Conservation (phyloP, 2,797 vertebrate genomes). For the Sphenodon punctatus region DNA sequence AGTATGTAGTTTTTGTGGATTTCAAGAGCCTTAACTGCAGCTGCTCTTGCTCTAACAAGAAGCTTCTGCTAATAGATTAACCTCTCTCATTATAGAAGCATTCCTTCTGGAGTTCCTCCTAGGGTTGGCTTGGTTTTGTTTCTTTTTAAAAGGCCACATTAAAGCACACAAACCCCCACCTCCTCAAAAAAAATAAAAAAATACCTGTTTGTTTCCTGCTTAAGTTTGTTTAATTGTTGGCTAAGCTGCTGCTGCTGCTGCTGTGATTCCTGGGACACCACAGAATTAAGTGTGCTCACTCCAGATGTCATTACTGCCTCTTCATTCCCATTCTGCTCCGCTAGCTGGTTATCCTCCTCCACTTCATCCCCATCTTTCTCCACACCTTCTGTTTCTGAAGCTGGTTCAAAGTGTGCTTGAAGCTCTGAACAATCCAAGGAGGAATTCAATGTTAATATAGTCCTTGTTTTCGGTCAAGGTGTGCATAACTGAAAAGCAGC, state of each 20-base stretch:
- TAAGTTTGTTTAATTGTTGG: slow-evolving; percentile 82
- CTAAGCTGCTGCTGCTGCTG: slow-evolving; percentile 78
- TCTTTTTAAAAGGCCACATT: not conserved
- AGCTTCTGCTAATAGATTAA: not conserved
- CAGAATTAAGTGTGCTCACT: slow-evolving; percentile 64
- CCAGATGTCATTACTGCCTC: slow-evolving; percentile 55
- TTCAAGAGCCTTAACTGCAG: not conserved
- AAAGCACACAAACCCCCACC: not conserved
- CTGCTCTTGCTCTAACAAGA: not conserved
- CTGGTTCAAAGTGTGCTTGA: slow-evolving; percentile 86
- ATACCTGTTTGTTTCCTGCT: slow-evolving; percentile 89
- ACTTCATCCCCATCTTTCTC: slow-evolving; percentile 84
- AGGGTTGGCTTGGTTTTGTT: not conserved
- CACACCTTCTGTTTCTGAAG: slow-evolving; percentile 84
- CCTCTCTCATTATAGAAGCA: not conserved
- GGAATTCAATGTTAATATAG: not conserved
- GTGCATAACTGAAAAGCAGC: too few relatives aligned
- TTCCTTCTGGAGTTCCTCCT: not conserved
- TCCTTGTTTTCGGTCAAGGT: not conserved
- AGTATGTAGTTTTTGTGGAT: not conserved
- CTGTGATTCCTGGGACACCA: slow-evolving; percentile 75
- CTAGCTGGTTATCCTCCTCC: slow-evolving; percentile 76
- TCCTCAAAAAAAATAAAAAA: not conserved
- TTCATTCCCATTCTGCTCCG: slow-evolving; percentile 60
- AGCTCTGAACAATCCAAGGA: slow-evolving; percentile 78